A percentile compares a stretch with the other conserved stretches of the same genome.
Conservation (phyloP, 2,113 vertebrate species). For the Platichthys flesus region DNA sequence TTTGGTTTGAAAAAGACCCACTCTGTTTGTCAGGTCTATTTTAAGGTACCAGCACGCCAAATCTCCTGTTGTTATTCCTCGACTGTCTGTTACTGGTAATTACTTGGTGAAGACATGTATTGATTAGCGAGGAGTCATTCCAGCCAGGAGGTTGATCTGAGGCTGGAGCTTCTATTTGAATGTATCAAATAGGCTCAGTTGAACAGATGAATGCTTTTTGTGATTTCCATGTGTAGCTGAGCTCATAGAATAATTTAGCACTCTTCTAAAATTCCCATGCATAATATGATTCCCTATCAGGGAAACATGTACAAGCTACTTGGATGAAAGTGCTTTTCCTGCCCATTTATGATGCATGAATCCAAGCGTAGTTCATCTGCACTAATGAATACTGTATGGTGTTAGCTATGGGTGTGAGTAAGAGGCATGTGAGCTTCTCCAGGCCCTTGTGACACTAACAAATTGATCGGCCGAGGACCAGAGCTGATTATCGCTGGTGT, state of each 20-base stretch:
- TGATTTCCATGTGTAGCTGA: background rate
- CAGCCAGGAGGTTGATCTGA: constrained; percentile 4
- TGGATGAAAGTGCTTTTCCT: constrained; percentile 21
- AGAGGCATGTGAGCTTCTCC: no score
- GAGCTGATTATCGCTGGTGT: constrained; percentile 29
- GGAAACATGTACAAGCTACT: background rate
- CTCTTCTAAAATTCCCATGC: background rate
- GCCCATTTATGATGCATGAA: constrained; percentile 47
- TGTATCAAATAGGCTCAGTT: constrained; percentile 11
- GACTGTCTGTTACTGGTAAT: constrained; percentile 28
- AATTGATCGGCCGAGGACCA: constrained; percentile 27
- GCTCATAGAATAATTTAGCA: constrained; percentile 13
- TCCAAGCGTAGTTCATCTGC: background rate
- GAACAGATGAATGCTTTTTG: constrained; percentile 8
- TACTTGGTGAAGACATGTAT: constrained; percentile 5
- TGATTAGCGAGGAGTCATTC: constrained; percentile 27
- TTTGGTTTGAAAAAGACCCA: background rate
- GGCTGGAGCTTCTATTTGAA: constrained; percentile 33
- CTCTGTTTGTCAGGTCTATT: background rate
- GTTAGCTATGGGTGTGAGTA: constrained; percentile 4
- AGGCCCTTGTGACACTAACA: constrained; percentile 31
- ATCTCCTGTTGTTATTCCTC: constrained; percentile 20
- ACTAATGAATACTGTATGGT: constrained; percentile 41
- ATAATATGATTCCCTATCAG: background rate
- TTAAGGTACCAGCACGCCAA: background rate